Evolutionary conservation across 2,797 vertebrate species (phyloP).

Genomic region (Anas georgica): DNA sequence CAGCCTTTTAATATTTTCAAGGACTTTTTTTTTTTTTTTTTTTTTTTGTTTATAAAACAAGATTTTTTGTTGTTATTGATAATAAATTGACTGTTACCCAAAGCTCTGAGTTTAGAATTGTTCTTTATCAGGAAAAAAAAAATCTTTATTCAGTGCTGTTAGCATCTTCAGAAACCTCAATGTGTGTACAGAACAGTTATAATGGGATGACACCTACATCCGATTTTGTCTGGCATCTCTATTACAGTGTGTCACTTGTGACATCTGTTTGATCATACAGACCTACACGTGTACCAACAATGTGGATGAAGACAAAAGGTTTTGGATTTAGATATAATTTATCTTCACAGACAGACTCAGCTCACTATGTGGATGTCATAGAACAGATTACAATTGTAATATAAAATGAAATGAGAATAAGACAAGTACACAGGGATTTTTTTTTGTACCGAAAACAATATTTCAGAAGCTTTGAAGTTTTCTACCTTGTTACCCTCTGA

Average conservation of each 20-base stretch:
- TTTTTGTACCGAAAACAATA: background rate
- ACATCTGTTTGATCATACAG: slow-evolving; percentile 35
- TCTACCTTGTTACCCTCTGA: background rate
- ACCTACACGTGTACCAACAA: background rate
- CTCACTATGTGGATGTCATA: background rate
- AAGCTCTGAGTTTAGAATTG: background rate
- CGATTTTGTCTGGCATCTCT: background rate
- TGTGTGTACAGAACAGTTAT: background rate
- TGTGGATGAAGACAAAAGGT: background rate
- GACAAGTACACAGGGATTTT: background rate
- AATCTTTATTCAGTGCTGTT: background rate
- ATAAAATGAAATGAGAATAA: background rate
- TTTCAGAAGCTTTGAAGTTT: background rate
- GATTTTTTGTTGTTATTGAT: background rate
- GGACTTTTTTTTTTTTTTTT: background rate
- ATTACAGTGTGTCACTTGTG: background rate
- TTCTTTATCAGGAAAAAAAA: background rate
- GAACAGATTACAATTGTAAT: background rate
- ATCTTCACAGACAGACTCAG: background rate
- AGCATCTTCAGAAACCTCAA: background rate
- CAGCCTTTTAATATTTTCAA: background rate
- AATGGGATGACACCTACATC: background rate
- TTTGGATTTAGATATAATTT: slow-evolving; percentile 14
- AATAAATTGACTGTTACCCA: background rate
- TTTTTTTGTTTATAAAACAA: background rate